Conservation (phyloP, 2,888 invertebrate genomes). For the Amorpha juglandis region DNA sequence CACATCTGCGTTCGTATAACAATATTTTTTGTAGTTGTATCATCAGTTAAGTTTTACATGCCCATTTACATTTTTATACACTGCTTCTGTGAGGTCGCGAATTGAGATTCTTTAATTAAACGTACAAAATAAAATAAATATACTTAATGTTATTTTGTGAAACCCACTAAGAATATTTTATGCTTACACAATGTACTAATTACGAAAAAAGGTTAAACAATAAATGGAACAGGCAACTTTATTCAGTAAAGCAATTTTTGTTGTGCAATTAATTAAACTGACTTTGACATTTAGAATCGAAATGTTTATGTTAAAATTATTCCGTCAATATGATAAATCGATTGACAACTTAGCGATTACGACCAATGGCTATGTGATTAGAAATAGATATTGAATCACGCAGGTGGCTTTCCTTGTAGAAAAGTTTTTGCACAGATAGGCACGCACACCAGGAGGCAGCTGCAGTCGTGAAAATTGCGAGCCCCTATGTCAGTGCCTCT, state of each 20-base stretch:
- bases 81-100: not conserved
- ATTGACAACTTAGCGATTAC: slow-evolving; percentile 1
- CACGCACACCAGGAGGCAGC: slow-evolving; percentile 54
- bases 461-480: slow-evolving; percentile 77
- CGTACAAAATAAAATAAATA: no score
- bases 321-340: slow-evolving; percentile 18
- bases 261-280: not conserved
- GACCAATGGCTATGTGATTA: slow-evolving; percentile 12
- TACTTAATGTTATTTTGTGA: not conserved
- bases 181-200: not conserved
- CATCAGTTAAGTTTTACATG: not conserved
- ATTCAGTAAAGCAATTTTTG: slow-evolving; percentile 6
- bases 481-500: slow-evolving; percentile 70
- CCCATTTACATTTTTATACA: not conserved
- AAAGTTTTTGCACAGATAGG: slow-evolving; percentile 80
- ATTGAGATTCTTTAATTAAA: not conserved
- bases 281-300: not conserved
- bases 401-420: slow-evolving; percentile 77
- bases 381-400: slow-evolving; percentile 41
- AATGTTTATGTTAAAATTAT: slow-evolving; percentile 17
- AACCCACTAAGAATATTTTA: not conserved
- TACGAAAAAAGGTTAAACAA: not conserved
- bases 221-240: not conserved
- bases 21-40: not conserved
- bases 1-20: not conserved